A percentile compares a stretch with the other conserved stretches of the same genome.
Conservation (phyloP, 2,113 vertebrate species). For the Bubo bubo region DNA sequence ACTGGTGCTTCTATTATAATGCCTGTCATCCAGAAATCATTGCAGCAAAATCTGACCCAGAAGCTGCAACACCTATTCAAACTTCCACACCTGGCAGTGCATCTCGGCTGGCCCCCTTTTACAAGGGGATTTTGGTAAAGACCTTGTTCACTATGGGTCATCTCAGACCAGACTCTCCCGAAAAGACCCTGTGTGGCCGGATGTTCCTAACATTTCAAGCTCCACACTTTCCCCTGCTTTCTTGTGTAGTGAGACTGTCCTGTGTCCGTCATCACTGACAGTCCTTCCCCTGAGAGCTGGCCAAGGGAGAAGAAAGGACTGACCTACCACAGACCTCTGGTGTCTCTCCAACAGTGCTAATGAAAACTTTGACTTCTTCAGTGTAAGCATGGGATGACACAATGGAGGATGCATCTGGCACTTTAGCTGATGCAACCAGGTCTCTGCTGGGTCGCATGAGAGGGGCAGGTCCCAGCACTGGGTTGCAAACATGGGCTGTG, state of each 20-base stretch:
- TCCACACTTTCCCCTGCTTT: background rate
- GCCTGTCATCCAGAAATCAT: background rate
- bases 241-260: background rate
- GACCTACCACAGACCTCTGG: fast-evolving
- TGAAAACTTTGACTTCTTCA: background rate
- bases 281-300: background rate
- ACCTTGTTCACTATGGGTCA: background rate
- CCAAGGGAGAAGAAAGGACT: background rate
- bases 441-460: background rate
- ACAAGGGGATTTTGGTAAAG: background rate
- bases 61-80: background rate
- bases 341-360: background rate
- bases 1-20: background rate
- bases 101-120: background rate
- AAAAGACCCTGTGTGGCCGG: background rate
- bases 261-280: background rate
- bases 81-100: background rate
- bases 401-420: background rate
- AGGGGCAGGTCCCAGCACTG: background rate
- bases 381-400: background rate
- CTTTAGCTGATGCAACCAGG: background rate
- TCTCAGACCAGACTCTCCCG: background rate
- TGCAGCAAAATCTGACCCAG: background rate
- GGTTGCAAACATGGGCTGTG: background rate
- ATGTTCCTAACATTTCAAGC: background rate